Base-by-base conservation (phyloP, 1,140 invertebrate species). In the Stratiolaelaps scimitus region DNA sequence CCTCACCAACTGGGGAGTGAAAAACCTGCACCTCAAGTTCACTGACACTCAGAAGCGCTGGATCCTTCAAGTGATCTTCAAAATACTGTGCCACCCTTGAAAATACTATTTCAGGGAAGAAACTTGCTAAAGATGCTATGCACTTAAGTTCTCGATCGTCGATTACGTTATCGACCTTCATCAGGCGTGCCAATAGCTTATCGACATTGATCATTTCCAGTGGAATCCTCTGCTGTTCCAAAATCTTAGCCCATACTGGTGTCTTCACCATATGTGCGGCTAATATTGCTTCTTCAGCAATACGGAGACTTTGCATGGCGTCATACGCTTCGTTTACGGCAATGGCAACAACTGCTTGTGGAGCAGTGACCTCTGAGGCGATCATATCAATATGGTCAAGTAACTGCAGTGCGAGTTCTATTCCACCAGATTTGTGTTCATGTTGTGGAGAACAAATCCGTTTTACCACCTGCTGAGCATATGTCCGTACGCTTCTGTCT, bases 11-110 rank as follows among this genome's bases (percentile, higher is more conserved):
- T 1, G 89, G 88, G 26, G 85, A 92, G 43, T 85, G 77, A 78
- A 84, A 97, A 13, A 86, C 91, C 70, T 87, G 86, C 76, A 90
- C 93, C 72, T 97, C 90, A 68, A 89, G 85, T 69, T 86, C 81
- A 0, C 85, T 85, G 15, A 95, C 81, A 68, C 80, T 78, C n/a
- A 83, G 76, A 67, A 92, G 81, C 64, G 81, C 82, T 0, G 82
- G 74, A 72, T 87, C 81, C 46, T 79, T 60, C 6, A 60, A 17
- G 34, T 34, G 26, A 26, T 60, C 53, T 26, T 26, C 34, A 34
- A 60, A 60, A 34, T 29, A 60, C 1, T 60, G 17, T 15, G 53
- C 53, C 26, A 60, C 53, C 15, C 13, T 23, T 15, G 53, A 15
- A 34, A 60, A 60, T 2, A 60, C 23, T 17, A 29, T 10, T 26